Evolutionary conservation across 2,797 vertebrate genomes (phyloP).

Genomic region (Choloepus didactylus): DNA sequence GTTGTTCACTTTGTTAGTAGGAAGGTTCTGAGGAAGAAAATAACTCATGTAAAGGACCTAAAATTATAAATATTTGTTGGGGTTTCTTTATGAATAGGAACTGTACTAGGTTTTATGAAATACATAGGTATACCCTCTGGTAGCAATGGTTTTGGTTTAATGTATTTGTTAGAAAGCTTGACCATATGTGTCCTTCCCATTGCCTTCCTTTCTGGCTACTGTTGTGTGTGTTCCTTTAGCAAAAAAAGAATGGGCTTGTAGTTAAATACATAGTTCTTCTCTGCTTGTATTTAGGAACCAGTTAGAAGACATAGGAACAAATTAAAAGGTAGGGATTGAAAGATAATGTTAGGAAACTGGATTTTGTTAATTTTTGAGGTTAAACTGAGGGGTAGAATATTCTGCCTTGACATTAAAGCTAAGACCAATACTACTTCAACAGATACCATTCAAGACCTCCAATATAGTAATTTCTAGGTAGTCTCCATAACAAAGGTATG

Average conservation of each 20-base stretch:
- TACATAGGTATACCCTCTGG: not conserved
- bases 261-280: not conserved
- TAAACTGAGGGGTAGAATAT: not conserved
- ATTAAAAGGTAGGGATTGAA: not conserved
- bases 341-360: not conserved
- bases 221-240: not conserved
- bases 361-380: constrained; percentile 42
- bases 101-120: constrained; percentile 14
- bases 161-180: constrained; percentile 33
- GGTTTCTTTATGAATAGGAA: not conserved
- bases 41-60: not conserved
- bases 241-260: not conserved
- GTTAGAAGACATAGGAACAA: not conserved
- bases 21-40: constrained; percentile 53
- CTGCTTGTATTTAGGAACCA: constrained; percentile 1
- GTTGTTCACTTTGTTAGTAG: constrained; percentile 6
- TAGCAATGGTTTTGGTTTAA: constrained; percentile 41
- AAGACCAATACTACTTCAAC: not conserved
- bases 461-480: not conserved
- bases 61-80: not conserved
- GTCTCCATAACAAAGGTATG: not conserved
- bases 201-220: not conserved
- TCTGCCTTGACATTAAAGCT: not conserved
- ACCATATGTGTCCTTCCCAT: not conserved
- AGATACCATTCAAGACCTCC: not conserved